Base-by-base conservation (phyloP, 1,140 invertebrate species). In the Harlomillsia oculata region DNA sequence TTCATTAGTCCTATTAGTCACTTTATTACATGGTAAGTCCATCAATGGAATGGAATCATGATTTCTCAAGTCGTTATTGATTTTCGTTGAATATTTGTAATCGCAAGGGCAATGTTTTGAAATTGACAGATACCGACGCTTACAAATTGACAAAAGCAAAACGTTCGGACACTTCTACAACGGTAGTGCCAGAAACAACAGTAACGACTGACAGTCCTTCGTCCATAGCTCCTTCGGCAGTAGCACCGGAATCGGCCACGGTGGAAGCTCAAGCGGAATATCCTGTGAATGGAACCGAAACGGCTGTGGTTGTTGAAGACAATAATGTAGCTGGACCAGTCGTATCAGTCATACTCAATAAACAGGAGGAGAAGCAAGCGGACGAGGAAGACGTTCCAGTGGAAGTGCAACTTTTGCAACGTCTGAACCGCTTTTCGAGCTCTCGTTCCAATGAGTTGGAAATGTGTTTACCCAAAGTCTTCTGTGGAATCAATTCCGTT, bases 381-480 rank as follows among this genome's bases (percentile, higher is more conserved):
- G 36, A 48, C 30, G 45, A 48, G 18, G 30, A 30, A 48, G 45
- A 16, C 45, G 45, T 32, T 26, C 16, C 16, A 45, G 21, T 13
- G 21, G 28, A 32, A 48, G 29, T 16, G 20, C 45, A 9, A 6
- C 45, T 4, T 9, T 32, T 18, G 18, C 16, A 48, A 6, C 45
- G 28, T 4, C 4, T 9, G 34, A 48, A 30, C 25, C 43, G 32
- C 6, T 45, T 26, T 32, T 44, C n/a, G 18, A 20, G 3, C 18
- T 30, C 43, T 21, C 50, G 51, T 43, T 39, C 48, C 16, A 43
- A 46, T 6, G 55, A 57, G 18, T 40, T 57, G n/a, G 48, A 51
- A 36, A 29, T 40, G 11, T 57, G 55, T 23, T 29, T 57, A 29
- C 48, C 55, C n/a, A 57, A 57, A 57, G 55, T 48, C 13, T 57